These are phyloP conservation scores for Plecotus auritus DNA, from an alignment of 2,113 vertebrate genomes.

Conservation along the genomic window DNA sequence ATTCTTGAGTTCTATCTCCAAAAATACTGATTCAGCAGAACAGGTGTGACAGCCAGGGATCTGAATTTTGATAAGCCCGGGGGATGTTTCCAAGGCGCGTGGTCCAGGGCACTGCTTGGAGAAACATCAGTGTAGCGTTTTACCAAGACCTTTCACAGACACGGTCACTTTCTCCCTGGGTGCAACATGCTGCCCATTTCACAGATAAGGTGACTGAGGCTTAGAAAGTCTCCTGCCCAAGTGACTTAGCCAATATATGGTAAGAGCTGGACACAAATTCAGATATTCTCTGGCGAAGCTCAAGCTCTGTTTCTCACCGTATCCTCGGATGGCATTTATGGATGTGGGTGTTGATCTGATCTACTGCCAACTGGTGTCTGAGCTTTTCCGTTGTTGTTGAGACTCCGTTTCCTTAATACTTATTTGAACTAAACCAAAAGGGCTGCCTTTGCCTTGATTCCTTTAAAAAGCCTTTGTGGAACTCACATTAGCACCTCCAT, in stretches of 20 bases:
- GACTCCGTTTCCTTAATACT: constrained; percentile 32
- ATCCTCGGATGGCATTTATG: background rate
- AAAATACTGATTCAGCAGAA: background rate
- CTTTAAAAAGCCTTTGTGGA: constrained; percentile 44
- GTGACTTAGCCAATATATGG: background rate
- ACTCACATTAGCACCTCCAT: constrained; percentile 68
- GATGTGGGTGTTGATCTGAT: background rate
- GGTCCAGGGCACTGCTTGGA: no score
- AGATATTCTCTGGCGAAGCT: background rate
- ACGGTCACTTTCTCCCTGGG: rapidly evolving
- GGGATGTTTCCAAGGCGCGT: rapidly evolving
- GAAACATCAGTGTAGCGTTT: background rate
- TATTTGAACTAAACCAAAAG: constrained; percentile 40
- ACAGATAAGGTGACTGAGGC: background rate
- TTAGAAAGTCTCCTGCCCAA: background rate
- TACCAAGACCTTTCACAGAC: background rate
- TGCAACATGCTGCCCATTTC: rapidly evolving
- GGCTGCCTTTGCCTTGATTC: constrained; percentile 25
- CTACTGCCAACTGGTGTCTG: background rate
- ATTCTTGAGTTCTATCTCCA: background rate
- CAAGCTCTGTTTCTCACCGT: background rate
- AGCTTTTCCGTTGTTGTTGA: background rate
- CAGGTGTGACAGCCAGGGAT: background rate
- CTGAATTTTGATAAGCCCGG: background rate
- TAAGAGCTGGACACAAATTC: background rate